Evolutionary conservation across 2,113 vertebrate genomes (phyloP), one percentile per base, ranked within the genome.

Genomic region (Sylvietta virens): DNA sequence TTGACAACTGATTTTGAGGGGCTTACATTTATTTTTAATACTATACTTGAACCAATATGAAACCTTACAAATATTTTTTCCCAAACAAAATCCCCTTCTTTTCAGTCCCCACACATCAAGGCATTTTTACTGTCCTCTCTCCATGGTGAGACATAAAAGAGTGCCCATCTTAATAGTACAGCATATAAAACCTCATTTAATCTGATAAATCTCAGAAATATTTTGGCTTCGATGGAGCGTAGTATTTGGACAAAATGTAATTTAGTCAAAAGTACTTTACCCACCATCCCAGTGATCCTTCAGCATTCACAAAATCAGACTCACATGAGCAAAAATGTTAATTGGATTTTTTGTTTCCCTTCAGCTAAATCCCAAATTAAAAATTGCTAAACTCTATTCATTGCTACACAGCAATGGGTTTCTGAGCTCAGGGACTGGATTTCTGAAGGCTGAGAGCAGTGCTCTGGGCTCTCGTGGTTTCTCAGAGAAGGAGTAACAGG

Each of bases 151-250:
- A 83, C 1, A 14, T 76, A 48, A 71, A 64, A n/a, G 72, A 76
- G 31, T 42, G 33, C 69, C 50, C n/a, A 8, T 84, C 56, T 54
- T 85, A 74, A 48, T 40, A 73, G 42, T 74, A 31, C 76, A 90
- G 69, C 60, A 37, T 74, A 22, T 62, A 69, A 90, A 96, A 91
- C 71, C 39, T 94, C 40, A 53, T 83, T 85, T 95, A 90, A 88
- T 88, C 90, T 93, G 79, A 74, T 88, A 90, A 93, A 92, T 93
- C 82, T 93, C 72, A 74, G 67, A 94, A 95, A 51, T 86, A 92
- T 81, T 91, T 94, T 83, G 72, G 72, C 73, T 90, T 90, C 0
- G 2, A 13, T 80, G 61, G 64, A 92, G 88, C 47, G 21, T 45
- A 67, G 33, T 94, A 78, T 90, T 96, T 74, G 86, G 72, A 81